Conservation (phyloP, 1,140 invertebrate genomes). For the Himalopsyche phryganea region DNA sequence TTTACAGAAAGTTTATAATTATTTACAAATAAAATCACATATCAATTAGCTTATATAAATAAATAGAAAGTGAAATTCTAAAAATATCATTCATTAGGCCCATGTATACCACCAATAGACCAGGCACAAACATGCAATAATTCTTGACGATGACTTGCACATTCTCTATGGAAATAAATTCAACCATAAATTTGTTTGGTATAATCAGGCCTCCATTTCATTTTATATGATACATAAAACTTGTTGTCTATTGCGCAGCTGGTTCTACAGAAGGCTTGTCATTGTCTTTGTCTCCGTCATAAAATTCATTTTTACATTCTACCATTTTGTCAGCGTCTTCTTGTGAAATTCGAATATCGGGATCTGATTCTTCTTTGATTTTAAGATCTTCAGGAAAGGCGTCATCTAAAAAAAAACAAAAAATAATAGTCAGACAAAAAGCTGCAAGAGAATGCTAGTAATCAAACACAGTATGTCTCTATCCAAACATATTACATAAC, state of each 20-base stretch:
- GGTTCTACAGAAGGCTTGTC: slow-evolving; percentile 53
- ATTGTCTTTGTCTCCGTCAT: slow-evolving; percentile 82
- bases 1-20: background rate
- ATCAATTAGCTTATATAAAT: background rate
- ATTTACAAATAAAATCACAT: slow-evolving; percentile 2
- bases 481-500: too few species aligned
- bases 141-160: too few species aligned
- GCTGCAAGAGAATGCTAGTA: too few species aligned
- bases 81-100: background rate
- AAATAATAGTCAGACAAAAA: too few species aligned
- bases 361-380: slow-evolving; percentile 73
- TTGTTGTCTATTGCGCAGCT: slow-evolving; percentile 35
- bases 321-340: slow-evolving; percentile 81
- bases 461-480: too few species aligned
- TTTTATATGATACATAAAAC: too few species aligned
- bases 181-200: too few species aligned
- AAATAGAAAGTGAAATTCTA: background rate
- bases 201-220: too few species aligned
- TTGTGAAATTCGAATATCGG: slow-evolving; percentile 75
- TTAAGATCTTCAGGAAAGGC: slow-evolving; percentile 65
- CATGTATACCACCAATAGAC: too few species aligned
- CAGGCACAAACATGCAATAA: too few species aligned
- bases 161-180: too few species aligned
- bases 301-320: slow-evolving; percentile 89
- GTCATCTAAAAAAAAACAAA: slow-evolving; percentile 47